These are phyloP conservation scores for Cheilosia variabilis DNA, from an alignment of 2,888 invertebrate species.

Conservation along the genomic window DNA sequence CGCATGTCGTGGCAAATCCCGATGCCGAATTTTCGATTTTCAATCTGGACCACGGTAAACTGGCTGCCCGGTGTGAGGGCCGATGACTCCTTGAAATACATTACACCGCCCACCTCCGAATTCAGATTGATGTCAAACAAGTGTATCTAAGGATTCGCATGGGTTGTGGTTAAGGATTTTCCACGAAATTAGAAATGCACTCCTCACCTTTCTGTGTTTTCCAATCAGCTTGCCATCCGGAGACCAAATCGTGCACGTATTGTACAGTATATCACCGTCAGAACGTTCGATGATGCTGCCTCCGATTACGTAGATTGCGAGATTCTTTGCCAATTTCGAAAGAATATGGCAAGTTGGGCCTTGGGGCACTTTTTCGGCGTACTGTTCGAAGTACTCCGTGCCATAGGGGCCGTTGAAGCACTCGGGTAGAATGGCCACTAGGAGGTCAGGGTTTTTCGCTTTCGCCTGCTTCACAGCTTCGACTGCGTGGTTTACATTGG, in stretches of 20 bases:
- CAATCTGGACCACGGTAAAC: constrained; percentile 90
- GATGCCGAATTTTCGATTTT: constrained; percentile 90
- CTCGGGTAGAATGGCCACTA: constrained; percentile 90
- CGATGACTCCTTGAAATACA: constrained; percentile 95
- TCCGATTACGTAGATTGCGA: constrained; percentile 92
- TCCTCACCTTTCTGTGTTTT: constrained; percentile 91
- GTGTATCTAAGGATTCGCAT: constrained; percentile 88
- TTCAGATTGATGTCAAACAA: constrained; percentile 94
- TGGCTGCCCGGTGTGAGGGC: constrained; percentile 90
- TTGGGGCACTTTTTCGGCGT: constrained; percentile 93
- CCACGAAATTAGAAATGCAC: background rate
- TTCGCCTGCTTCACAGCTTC: constrained; percentile 78
- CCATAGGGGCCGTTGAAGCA: constrained; percentile 98
- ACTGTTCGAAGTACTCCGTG: constrained; percentile 89
- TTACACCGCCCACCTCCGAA: constrained; percentile 88
- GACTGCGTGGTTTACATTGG: constrained; percentile 79
- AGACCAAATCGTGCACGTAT: constrained; percentile 95
- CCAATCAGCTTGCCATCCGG: constrained; percentile 90
- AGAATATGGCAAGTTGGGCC: constrained; percentile 90
- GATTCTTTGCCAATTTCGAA: constrained; percentile 89
- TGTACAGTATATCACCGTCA: constrained; percentile 87
- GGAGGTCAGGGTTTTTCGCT: constrained; percentile 78
- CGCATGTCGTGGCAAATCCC: constrained; percentile 98
- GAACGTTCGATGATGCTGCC: constrained; percentile 95
- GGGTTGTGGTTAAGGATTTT: background rate